A percentile compares a stretch with the other conserved stretches of the same genome.
phyloP scores from a whole-genome alignment of 2,888 invertebrate species.

The Hetaerina titia region DNA sequence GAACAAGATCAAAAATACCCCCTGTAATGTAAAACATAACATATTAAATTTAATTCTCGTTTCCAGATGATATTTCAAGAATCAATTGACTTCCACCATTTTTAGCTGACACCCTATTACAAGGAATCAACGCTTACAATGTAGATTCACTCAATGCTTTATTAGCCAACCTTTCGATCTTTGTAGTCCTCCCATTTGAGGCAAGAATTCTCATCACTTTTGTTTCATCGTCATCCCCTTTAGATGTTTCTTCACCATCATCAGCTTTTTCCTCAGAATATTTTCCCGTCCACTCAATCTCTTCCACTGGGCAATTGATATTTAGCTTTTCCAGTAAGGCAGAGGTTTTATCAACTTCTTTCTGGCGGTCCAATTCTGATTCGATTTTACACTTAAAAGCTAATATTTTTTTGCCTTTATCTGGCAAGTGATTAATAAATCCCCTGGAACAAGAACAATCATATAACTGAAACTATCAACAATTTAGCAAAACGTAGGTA shows the following conservation, averaged over 20 bases:
- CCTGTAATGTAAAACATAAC: too few species aligned
- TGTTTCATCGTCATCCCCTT: constrained; percentile 81
- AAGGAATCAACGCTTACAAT: too few species aligned
- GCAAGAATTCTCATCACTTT: constrained; percentile 82
- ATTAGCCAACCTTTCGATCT: not conserved
- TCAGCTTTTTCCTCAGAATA: constrained; percentile 72
- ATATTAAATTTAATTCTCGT: too few species aligned
- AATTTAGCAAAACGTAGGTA: too few species aligned
- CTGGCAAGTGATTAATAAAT: constrained; percentile 80
- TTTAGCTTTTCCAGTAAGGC: constrained; percentile 32
- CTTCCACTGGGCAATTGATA: constrained; percentile 55
- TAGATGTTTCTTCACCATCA: constrained; percentile 78
- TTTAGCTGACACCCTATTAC: too few species aligned
- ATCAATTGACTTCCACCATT: too few species aligned
- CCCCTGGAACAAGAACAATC: constrained; percentile 74
- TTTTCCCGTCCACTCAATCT: constrained; percentile 54
- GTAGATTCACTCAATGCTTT: not conserved
- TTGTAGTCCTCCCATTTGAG: constrained; percentile 75
- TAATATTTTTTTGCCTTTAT: constrained; percentile 81
- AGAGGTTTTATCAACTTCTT: constrained; percentile 78
- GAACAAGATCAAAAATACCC: too few species aligned
- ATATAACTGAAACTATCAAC: not conserved
- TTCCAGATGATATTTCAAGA: too few species aligned
- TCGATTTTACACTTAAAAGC: constrained; percentile 78
- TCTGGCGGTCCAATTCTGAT: constrained; percentile 78